Conservation (phyloP, 2,113 vertebrate species). For the Corythornis cristatus region DNA sequence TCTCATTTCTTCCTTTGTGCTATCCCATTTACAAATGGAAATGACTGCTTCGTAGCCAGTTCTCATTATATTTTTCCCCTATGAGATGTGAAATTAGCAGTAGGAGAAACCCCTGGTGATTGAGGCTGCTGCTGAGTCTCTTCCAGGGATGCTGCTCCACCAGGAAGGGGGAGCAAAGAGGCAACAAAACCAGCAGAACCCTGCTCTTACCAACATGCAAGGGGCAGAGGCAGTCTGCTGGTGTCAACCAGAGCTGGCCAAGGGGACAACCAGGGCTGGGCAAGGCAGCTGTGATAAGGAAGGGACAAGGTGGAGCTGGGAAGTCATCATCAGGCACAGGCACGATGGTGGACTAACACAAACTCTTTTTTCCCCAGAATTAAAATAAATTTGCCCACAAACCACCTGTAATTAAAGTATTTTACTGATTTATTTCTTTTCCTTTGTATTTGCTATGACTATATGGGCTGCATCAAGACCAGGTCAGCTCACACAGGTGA, state of each 20-base stretch:
- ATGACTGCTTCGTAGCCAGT: constrained; percentile 21
- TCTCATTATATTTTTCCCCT: constrained; percentile 18
- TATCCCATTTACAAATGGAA: constrained; percentile 42
- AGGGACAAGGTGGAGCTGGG: neutral
- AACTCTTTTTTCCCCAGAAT: neutral
- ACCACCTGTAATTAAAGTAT: neutral
- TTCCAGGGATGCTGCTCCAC: accelerated
- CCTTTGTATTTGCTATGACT: neutral
- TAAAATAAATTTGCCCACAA: neutral
- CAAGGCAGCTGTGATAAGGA: neutral
- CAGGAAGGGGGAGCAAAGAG: neutral
- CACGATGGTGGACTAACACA: neutral
- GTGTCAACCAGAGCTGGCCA: neutral
- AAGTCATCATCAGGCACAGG: neutral
- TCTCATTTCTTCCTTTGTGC: constrained; percentile 54
- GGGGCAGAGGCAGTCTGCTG: neutral
- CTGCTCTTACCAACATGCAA: neutral
- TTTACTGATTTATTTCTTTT: neutral
- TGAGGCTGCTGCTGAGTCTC: neutral
- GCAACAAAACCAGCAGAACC: neutral
- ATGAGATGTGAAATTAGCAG: neutral
- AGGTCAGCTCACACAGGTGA: neutral
- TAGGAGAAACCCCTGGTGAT: neutral
- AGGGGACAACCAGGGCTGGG: neutral
- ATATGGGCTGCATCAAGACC: neutral